Percentiles rank a stretch among this genome's conserved stretches.
phyloP scores from a whole-genome alignment of 2,888 invertebrate genomes.

The Heteromurus nitidus region DNA sequence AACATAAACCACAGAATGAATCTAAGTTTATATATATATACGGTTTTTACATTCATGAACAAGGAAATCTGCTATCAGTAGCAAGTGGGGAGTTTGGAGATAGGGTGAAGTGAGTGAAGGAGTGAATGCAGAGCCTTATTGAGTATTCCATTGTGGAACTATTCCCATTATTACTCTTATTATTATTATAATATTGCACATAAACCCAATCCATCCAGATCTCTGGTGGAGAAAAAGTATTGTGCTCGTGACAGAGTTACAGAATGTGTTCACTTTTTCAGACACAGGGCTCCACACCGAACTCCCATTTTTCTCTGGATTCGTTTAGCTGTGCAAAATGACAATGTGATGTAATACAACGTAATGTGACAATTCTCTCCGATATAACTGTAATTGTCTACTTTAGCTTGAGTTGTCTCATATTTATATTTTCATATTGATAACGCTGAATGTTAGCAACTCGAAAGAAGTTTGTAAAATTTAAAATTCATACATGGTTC shows the following conservation, averaged over 20 bases:
- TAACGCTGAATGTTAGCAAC: too few relatives aligned
- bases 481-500: too few relatives aligned
- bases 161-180: conserved; percentile 59
- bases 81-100: conserved; percentile 50
- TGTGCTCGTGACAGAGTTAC: conserved; percentile 66
- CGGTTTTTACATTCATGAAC: conserved; percentile 48
- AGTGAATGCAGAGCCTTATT: conserved; percentile 40
- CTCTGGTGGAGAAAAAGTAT: conserved; percentile 56
- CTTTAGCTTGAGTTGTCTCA: too few relatives aligned
- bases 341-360: conserved; percentile 3
- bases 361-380: conserved; percentile 15
- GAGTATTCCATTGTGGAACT: conserved; percentile 43
- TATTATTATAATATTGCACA: conserved; percentile 62
- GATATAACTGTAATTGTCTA: too few relatives aligned
- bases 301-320: neutral
- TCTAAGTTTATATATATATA: neutral
- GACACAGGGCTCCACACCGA: neutral
- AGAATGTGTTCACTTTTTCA: conserved; percentile 34
- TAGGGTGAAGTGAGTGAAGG: conserved; percentile 57
- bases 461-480: too few relatives aligned
- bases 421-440: too few relatives aligned
- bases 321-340: conserved; percentile 2
- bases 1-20: too few relatives aligned
- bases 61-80: conserved; percentile 48
- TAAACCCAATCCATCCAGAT: conserved; percentile 62